These are phyloP conservation scores for Caerostris extrusa DNA, from an alignment of 1,140 invertebrate species.

Conservation along the genomic window DNA sequence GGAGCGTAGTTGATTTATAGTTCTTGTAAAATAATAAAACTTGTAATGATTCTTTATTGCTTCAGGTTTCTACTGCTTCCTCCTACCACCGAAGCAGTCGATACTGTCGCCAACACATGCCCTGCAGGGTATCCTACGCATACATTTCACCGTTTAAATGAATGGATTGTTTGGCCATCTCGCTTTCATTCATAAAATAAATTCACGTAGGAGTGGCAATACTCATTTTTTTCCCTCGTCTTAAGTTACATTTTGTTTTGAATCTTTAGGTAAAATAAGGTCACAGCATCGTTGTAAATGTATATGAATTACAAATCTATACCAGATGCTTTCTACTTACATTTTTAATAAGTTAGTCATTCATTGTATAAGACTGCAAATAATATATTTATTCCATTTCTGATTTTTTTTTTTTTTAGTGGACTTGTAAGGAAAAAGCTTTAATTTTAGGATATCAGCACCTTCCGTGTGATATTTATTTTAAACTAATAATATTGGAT, in stretches of 20 bases:
- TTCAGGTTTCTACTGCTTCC: constrained; percentile 15
- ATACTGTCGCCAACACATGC: background rate
- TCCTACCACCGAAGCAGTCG: background rate
- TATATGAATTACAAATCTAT: no score
- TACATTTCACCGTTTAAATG: background rate
- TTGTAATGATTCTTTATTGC: constrained; percentile 20
- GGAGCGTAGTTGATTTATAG: background rate
- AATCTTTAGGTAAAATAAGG: background rate
- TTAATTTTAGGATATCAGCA: no score
- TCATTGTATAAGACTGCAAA: no score
- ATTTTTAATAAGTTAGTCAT: no score
- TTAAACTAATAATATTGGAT: no score
- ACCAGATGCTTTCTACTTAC: no score
- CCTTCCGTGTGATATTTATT: no score
- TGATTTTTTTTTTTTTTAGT: no score
- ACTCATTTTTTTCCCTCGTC: background rate
- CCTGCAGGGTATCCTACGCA: constrained; percentile 26
- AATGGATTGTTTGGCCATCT: background rate
- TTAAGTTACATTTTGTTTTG: background rate
- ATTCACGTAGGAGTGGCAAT: background rate
- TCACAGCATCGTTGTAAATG: background rate
- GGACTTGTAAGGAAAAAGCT: no score
- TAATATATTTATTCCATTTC: no score
- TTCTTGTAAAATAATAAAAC: constrained; percentile 15
- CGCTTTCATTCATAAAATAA: constrained; percentile 29